Evolutionary conservation across 2,888 invertebrate genomes (phyloP), one percentile per base, ranked within the genome.

Genomic region (Cacoxenus indagator): DNA sequence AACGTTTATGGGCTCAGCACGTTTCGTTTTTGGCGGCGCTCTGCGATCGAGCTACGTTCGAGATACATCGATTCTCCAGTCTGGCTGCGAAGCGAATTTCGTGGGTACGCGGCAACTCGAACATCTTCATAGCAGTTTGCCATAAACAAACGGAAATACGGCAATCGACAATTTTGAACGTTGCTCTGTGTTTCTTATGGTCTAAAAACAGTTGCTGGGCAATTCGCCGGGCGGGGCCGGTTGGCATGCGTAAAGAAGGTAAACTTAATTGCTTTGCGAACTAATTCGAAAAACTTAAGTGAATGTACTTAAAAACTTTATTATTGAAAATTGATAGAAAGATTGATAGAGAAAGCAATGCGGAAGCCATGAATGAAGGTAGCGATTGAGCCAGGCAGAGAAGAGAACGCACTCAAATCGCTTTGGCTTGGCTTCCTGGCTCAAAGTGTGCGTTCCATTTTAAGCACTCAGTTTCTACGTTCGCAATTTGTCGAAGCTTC

Each of bases 1-100:
- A 61, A 51, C 76, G 73, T 67, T 77, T 83, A 83, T 82, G 75
- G 81, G 72, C 74, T 65, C 70, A 66, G 51, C 73, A 69, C 65
- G 73, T 76, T 69, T 75, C 71, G 70, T 61, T 74, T 57, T 57
- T 57, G 57, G 57, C 27, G n/a, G 9, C 22, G 51, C 9, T n/a
- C 51, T 51, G 19, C 22, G 51, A 51, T 19, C 26, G 26, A n/a
- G n/a, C n/a, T n/a, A n/a, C n/a, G 24, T 24, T 4, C 22, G 22
- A 54, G 54, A 26, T 24, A 54, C 22, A 51, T 11, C 14, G 14
- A 11, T 0, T 14, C 24, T 11, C 8, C 24, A 9, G 24, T 54
- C 24, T 9, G 54, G 26, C 26, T 4, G 17, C 11, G 51, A 22
- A 22, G 22, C 51, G 26, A 54, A 9, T 9, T 8, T 54, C 24